phyloP scores from a whole-genome alignment of 2,113 vertebrate species.

The Melanocharis versteri region DNA sequence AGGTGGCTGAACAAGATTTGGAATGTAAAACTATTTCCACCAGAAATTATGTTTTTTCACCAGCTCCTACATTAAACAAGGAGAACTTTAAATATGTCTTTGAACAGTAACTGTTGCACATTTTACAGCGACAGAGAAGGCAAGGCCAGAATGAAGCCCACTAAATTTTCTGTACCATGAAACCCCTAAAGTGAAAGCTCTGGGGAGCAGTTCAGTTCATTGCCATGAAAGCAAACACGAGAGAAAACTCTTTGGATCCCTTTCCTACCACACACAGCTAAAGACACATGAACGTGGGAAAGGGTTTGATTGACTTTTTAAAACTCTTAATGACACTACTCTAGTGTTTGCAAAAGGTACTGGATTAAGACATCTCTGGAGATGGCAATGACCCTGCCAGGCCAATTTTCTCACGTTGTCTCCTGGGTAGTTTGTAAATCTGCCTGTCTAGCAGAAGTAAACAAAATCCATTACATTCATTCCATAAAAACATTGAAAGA shows the following conservation, averaged over 20 bases:
- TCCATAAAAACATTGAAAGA: not conserved
- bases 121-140: not conserved
- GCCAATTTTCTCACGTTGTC: not conserved
- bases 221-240: slow-evolving; percentile 6
- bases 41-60: not conserved
- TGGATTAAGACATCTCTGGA: not conserved
- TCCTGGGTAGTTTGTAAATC: not conserved
- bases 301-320: not conserved
- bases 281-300: not conserved
- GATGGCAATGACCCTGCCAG: not conserved
- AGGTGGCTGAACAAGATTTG: not conserved
- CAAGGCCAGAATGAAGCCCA: slow-evolving; percentile 16
- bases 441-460: not conserved
- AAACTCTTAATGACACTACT: not conserved
- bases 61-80: not conserved
- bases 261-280: slow-evolving; percentile 44
- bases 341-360: not conserved
- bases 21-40: not conserved
- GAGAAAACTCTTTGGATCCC: slow-evolving; percentile 19
- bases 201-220: not conserved
- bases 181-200: not conserved
- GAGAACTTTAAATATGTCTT: not conserved
- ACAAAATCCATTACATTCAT: not conserved
- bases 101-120: not conserved
- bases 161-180: not conserved